Base-by-base conservation (phyloP, 2,888 invertebrate species). In the Chalcosyrphus nemorum region DNA sequence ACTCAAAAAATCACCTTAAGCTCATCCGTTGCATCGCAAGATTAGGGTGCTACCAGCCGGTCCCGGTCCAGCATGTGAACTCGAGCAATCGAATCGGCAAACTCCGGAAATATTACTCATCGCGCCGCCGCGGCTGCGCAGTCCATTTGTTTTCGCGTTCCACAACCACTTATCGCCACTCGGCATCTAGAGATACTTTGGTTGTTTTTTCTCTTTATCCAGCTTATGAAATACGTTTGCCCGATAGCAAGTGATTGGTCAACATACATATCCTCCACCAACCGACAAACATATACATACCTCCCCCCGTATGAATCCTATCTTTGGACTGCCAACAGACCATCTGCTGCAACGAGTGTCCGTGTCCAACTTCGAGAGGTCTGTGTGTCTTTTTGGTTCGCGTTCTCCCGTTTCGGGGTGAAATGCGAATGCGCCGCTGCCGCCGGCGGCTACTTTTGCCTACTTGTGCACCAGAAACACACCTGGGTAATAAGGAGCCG, bases 211-310 rank as follows among this genome's bases (percentile, higher is more conserved):
- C 63, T 70, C 52, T 4, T 59, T 63, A 74, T 74, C 78, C 72
- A 87, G 35, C 88, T n/a, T 87, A 88, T 88, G 88, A 88, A 88
- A 88, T 88, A 88, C 88, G 86, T 88, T 88, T 87, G 88, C 88
- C 88, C 88, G 88, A 88, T 88, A 88, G 88, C 87, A 87, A 88
- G 87, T 88, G 88, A 88, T 88, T 88, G 88, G 88, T 88, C 87
- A 87, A 87, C 86, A 87, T 85, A 87, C 86, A 87, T 85, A 72
- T 63, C 77, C 77, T 72, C 81, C 82, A n/a, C n/a, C n/a, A n/a
- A n/a, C n/a, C n/a, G n/a, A n/a, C n/a, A n/a, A n/a, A n/a, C n/a
- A n/a, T n/a, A n/a, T n/a, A n/a, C n/a, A n/a, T n/a, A n/a, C 56
- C 50, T 63, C 74, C 35, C 24, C 52, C 54, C 45, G 9, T 24